Conservation (phyloP, 2,797 vertebrate genomes). For the Buphagus erythrorhynchus region DNA sequence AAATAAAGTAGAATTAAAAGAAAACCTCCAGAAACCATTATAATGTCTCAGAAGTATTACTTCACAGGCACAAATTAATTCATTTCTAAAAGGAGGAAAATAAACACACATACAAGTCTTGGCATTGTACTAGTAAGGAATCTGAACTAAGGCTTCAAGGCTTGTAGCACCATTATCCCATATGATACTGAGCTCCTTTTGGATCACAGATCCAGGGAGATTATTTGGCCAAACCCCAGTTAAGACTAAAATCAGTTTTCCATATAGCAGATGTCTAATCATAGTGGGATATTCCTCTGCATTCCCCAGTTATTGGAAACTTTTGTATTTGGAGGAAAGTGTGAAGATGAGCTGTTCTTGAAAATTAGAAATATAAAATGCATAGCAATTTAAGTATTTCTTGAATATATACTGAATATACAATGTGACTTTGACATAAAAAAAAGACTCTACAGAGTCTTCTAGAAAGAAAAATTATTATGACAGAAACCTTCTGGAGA, state of each 20-base stretch:
- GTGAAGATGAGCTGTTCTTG: background rate
- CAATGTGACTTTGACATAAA: background rate
- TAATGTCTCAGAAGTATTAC: background rate
- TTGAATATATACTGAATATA: background rate
- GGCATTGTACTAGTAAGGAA: background rate
- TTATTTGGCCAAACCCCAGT: background rate
- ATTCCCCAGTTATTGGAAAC: background rate
- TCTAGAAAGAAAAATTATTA: background rate
- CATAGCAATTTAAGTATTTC: background rate
- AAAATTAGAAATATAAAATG: background rate
- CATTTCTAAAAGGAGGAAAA: background rate
- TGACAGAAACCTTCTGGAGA: background rate
- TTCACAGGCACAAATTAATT: background rate
- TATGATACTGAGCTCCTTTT: background rate
- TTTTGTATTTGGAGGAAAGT: background rate
- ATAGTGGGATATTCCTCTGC: background rate
- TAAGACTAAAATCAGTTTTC: background rate
- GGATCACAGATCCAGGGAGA: background rate
- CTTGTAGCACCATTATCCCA: background rate
- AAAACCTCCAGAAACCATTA: background rate
- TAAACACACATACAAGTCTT: background rate
- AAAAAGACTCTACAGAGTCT: background rate
- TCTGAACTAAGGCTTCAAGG: background rate
- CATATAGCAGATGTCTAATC: background rate
- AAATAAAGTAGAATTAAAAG: background rate